Percentiles rank a stretch among this genome's conserved stretches.
These are phyloP conservation scores for Edolisoma coerulescens DNA, from an alignment of 2,113 vertebrate genomes.

Conservation along the genomic window DNA sequence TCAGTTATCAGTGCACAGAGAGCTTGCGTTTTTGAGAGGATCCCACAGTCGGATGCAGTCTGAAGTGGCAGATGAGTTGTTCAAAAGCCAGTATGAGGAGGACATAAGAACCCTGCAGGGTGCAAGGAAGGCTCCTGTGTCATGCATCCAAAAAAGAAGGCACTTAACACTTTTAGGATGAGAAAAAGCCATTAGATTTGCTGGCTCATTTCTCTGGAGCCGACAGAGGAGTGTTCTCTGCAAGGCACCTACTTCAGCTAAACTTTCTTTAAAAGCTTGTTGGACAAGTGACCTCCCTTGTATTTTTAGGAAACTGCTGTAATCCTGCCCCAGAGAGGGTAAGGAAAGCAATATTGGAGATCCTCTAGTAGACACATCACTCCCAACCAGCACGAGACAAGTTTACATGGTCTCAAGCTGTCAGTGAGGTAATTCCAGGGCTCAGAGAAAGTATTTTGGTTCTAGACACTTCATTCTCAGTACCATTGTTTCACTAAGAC, in stretches of 20 bases:
- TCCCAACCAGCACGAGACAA: background rate
- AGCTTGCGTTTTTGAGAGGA: constrained; percentile 13
- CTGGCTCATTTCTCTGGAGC: background rate
- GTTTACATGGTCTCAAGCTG: background rate
- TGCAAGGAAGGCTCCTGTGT: background rate
- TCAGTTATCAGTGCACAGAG: constrained; percentile 19
- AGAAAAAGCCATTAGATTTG: background rate
- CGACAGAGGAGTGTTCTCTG: accelerated
- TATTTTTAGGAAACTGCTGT: background rate
- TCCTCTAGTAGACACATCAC: background rate
- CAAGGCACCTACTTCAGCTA: background rate
- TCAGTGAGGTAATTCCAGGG: background rate
- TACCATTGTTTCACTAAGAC: background rate
- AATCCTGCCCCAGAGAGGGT: background rate
- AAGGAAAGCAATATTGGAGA: background rate
- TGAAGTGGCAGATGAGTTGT: constrained; percentile 13
- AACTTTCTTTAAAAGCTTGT: background rate
- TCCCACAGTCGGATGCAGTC: background rate
- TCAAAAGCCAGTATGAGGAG: background rate
- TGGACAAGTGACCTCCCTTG: background rate
- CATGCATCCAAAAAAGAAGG: background rate
- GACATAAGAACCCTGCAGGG: background rate
- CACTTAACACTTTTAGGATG: background rate
- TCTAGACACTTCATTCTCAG: background rate
- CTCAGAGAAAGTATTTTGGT: background rate